Evolutionary conservation across 2,888 invertebrate genomes (phyloP).

Genomic region (Microctonus hyperodae): DNA sequence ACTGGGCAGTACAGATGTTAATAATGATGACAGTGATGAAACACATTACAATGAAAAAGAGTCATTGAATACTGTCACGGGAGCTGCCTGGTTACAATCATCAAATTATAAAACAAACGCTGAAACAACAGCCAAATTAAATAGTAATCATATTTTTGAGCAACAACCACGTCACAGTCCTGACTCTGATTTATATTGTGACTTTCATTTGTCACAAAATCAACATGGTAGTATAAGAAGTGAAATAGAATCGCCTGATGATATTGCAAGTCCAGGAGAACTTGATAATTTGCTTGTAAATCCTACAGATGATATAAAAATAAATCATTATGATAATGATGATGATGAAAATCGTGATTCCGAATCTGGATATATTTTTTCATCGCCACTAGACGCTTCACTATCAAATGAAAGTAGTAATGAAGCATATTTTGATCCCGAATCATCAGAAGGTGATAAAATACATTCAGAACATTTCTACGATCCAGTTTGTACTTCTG

Average conservation of each 20-base stretch:
- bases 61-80: constrained; percentile 41
- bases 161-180: constrained; percentile 65
- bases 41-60: constrained; percentile 1
- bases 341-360: constrained; percentile 46
- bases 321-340: constrained; percentile 49
- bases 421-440: constrained; percentile 56
- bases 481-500: constrained; percentile 48
- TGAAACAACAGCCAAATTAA: constrained; percentile 44
- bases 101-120: constrained; percentile 40
- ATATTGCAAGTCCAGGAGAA: constrained; percentile 65
- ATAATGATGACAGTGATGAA: constrained; percentile 32
- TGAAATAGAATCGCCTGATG: constrained; percentile 73
- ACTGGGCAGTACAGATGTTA: constrained; percentile 67
- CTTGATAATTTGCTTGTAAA: constrained; percentile 62
- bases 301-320: constrained; percentile 43
- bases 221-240: constrained; percentile 52
- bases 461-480: constrained; percentile 41
- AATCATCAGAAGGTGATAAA: constrained; percentile 53
- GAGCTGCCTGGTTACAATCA: constrained; percentile 52
- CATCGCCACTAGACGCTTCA: constrained; percentile 55
- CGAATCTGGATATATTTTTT: constrained; percentile 67
- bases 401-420: constrained; percentile 63
- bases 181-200: constrained; percentile 56
- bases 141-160: constrained; percentile 55
- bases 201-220: constrained; percentile 49